These are phyloP conservation scores for Craterocephalus amniculus DNA, from an alignment of 2,797 vertebrate genomes.

Conservation along the genomic window DNA sequence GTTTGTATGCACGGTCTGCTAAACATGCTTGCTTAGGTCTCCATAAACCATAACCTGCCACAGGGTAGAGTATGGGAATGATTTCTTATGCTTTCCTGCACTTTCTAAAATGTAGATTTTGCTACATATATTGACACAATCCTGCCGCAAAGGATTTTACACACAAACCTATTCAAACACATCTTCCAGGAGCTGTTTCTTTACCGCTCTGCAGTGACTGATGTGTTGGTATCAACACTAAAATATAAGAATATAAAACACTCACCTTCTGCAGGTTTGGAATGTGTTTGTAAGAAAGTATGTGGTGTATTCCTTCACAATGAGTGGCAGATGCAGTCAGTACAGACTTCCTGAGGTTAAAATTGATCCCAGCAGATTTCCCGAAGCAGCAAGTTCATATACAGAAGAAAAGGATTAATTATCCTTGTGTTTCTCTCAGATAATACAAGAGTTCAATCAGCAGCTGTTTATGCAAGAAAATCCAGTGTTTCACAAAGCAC, in stretches of 20 bases:
- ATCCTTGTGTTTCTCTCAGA: conserved; percentile 74
- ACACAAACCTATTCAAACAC: neutral
- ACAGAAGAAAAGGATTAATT: conserved; percentile 5
- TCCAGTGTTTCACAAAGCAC: conserved; percentile 92
- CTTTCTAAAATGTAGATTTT: neutral
- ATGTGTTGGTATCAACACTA: too few species aligned
- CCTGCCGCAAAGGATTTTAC: neutral
- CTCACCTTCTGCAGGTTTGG: conserved; percentile 23
- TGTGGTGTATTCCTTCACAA: neutral
- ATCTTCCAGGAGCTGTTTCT: neutral
- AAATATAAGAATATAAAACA: conserved; percentile 14
- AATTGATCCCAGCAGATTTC: neutral
- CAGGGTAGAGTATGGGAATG: neutral
- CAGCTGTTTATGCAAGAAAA: conserved; percentile 97
- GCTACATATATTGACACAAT: neutral
- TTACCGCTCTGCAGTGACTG: neutral
- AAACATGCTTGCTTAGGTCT: too few species aligned
- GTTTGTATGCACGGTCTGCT: too few species aligned
- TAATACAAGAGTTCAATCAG: conserved; percentile 95
- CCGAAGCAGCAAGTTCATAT: conserved; percentile 1
- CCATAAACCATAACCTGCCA: neutral
- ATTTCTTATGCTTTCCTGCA: neutral
- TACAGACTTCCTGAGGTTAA: conserved; percentile 1
- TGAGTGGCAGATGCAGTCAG: conserved; percentile 1
- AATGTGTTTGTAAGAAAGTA: neutral